Conservation (phyloP, 2,113 vertebrate species). For the Atherinomorus stipes region DNA sequence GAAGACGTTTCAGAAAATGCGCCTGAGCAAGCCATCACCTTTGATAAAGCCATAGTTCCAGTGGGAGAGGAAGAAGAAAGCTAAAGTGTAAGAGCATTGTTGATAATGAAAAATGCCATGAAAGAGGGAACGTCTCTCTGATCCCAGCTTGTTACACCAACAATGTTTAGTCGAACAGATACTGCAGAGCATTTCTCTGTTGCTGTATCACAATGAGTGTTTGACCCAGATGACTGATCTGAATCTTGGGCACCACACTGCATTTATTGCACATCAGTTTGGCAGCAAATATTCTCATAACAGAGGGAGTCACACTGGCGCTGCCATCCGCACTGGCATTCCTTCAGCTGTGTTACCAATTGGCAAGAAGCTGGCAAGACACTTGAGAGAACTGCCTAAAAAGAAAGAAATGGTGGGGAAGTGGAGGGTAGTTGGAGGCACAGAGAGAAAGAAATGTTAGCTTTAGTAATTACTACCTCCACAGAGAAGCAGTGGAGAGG, state of each 20-base stretch:
- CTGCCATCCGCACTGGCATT: constrained; percentile 53
- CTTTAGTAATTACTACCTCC: constrained; percentile 85
- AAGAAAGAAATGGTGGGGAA: constrained; percentile 50
- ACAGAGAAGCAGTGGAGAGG: constrained; percentile 77
- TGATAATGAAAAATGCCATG: constrained; percentile 74
- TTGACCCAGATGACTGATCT: constrained; percentile 65
- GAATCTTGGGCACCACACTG: constrained; percentile 62
- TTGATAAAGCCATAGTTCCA: constrained; percentile 77
- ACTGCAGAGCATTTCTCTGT: constrained; percentile 50
- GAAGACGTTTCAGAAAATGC: constrained; percentile 81
- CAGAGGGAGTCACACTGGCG: constrained; percentile 33
- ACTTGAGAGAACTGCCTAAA: constrained; percentile 33
- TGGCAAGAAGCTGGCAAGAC: constrained; percentile 56
- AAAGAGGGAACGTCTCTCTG: constrained; percentile 62
- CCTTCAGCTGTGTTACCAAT: constrained; percentile 69
- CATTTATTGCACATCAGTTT: constrained; percentile 78
- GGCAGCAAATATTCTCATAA: constrained; percentile 75
- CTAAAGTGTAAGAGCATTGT: constrained; percentile 64
- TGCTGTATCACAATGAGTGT: constrained; percentile 41
- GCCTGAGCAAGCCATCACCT: constrained; percentile 81
- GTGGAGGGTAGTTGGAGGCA: constrained; percentile 53
- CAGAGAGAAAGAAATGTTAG: constrained; percentile 77
- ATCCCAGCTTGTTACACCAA: constrained; percentile 72
- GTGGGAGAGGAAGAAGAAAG: constrained; percentile 74
- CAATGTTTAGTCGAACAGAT: constrained; percentile 63